Evolutionary conservation across 1,140 invertebrate species (phyloP).

Genomic region (Brachionus manjavacas): DNA sequence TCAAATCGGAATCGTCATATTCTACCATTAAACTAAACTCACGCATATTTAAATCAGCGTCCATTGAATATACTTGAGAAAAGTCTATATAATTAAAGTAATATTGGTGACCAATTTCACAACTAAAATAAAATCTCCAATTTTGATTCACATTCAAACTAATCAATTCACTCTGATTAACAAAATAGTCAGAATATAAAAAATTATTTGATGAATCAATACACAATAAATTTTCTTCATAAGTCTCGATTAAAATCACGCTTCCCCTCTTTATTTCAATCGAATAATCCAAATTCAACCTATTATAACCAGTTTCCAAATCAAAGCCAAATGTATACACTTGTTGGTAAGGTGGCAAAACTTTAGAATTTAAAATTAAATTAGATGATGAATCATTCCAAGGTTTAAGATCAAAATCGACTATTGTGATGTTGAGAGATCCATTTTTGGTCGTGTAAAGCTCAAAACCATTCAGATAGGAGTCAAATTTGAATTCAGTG

Average conservation of each 20-base stretch:
- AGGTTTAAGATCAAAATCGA: not conserved
- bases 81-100: not conserved
- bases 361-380: not conserved
- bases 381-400: not conserved
- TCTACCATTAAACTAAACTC: not conserved
- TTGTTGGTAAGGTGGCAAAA: not conserved
- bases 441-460: not conserved
- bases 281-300: not conserved
- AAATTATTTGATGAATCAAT: not conserved
- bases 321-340: not conserved
- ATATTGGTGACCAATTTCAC: not conserved
- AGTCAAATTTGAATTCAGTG: slow-evolving; percentile 1
- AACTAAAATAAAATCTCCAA: slow-evolving; percentile 7
- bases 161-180: not conserved
- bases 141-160: not conserved
- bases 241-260: not conserved
- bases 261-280: not conserved
- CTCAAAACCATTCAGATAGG: not conserved
- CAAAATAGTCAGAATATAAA: not conserved
- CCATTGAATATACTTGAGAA: not conserved
- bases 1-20: not conserved
- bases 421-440: not conserved
- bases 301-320: not conserved
- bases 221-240: not conserved
- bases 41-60: not conserved